These are phyloP conservation scores for Geopemphigus sp. DNA, from an alignment of 1,140 invertebrate species.

Conservation along the genomic window DNA sequence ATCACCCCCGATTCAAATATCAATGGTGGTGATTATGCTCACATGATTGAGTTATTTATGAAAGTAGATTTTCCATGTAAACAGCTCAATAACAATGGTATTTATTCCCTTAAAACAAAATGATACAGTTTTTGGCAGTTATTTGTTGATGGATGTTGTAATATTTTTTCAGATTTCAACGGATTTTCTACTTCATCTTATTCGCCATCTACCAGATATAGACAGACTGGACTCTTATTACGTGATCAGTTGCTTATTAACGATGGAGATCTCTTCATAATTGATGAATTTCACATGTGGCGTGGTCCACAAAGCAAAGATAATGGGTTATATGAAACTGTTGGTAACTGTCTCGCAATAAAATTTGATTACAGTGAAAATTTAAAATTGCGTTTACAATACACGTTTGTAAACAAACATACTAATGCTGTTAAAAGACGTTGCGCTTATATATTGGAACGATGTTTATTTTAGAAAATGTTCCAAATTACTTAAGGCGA, in stretches of 20 bases:
- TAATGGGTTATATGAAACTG: neutral
- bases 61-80: slow-evolving; percentile 21
- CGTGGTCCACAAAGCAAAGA: slow-evolving; percentile 5
- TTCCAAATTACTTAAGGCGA: too few species aligned
- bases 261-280: neutral
- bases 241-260: neutral
- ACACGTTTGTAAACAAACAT: slow-evolving; percentile 12
- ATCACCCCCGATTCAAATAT: neutral
- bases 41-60: slow-evolving; percentile 29
- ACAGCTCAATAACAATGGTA: neutral
- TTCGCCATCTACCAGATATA: slow-evolving; percentile 14
- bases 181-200: slow-evolving; percentile 14
- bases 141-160: neutral
- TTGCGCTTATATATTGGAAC: neutral
- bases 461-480: slow-evolving; percentile 3
- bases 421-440: neutral
- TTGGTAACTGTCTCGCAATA: neutral
- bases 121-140: too few species aligned
- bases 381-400: slow-evolving; percentile 1
- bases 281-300: slow-evolving; percentile 17
- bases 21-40: slow-evolving; percentile 14
- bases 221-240: slow-evolving; percentile 34
- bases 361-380: neutral
- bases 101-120: neutral
- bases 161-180: neutral